Evolutionary conservation across 2,888 invertebrate genomes (phyloP).

Genomic region (Drosophila picticornis): DNA sequence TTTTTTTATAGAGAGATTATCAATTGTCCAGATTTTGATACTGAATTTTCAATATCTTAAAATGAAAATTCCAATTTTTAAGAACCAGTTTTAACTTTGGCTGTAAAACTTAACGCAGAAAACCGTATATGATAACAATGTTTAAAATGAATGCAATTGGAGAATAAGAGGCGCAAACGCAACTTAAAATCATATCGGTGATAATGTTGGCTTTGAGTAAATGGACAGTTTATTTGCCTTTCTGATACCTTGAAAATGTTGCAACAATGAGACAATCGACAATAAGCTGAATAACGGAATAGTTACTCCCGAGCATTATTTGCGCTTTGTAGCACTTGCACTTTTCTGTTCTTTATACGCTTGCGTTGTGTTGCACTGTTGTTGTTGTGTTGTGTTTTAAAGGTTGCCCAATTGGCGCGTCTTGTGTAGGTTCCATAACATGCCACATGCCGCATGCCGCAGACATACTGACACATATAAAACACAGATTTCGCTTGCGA

Average conservation of each 20-base stretch:
- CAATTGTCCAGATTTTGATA: background rate
- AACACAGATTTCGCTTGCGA: slow-evolving; percentile 34
- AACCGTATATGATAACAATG: background rate
- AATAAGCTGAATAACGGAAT: background rate
- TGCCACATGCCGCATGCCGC: slow-evolving; percentile 16
- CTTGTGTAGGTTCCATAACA: slow-evolving; percentile 34
- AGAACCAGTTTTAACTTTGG: background rate
- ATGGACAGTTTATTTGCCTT: background rate
- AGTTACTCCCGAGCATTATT: background rate
- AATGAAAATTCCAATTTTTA: fast-evolving
- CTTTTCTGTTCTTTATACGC: background rate
- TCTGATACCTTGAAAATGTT: background rate
- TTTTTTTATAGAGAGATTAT: background rate
- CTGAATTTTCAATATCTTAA: background rate
- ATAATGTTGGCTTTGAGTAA: background rate
- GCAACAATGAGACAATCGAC: background rate
- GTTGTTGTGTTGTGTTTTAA: slow-evolving; percentile 31
- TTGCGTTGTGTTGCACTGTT: slow-evolving; percentile 6
- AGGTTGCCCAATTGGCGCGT: slow-evolving; percentile 31
- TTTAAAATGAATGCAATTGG: background rate
- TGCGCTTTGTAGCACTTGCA: background rate
- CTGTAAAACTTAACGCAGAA: background rate
- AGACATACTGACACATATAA: slow-evolving; percentile 71
- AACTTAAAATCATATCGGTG: background rate
- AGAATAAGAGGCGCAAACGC: background rate